Percentiles rank a stretch among this genome's conserved stretches.
Evolutionary conservation across 30 jellyfish, hydroid and myxozoan genomes (phyloP).

Genomic region (Sanderia malayensis): DNA sequence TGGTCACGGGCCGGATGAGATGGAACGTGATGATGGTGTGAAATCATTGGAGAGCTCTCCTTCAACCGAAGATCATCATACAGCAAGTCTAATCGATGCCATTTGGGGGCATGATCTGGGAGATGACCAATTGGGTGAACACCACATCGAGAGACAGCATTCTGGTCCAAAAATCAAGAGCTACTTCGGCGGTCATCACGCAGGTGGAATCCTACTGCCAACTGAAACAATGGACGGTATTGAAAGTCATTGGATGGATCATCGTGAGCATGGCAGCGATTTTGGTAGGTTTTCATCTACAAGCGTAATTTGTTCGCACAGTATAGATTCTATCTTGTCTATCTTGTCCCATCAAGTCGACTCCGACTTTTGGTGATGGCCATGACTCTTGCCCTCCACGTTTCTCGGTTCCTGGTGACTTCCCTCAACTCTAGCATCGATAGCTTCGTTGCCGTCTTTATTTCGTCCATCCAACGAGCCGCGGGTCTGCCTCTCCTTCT

Average conservation of each 20-base stretch:
- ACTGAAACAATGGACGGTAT: conserved; percentile 96
- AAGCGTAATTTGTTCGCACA: too few relatives aligned
- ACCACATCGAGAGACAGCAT: conserved; percentile 63
- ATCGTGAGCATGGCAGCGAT: conserved; percentile 39
- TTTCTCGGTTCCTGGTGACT: too few relatives aligned
- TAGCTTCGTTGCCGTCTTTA: too few relatives aligned
- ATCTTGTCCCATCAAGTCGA: too few relatives aligned
- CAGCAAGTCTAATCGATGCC: conserved; percentile 68
- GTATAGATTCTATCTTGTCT: too few relatives aligned
- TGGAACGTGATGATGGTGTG: conserved; percentile 59
- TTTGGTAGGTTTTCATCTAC: conserved; percentile 29
- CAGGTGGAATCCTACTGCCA: conserved; percentile 75
- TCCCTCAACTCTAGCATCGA: too few relatives aligned
- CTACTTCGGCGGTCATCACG: conserved; percentile 74
- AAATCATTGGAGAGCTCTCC: conserved; percentile 64
- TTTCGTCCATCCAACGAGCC: too few relatives aligned
- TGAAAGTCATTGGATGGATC: conserved; percentile 85
- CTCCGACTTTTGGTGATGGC: too few relatives aligned
- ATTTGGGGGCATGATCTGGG: conserved; percentile 84
- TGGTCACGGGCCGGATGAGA: conserved; percentile 72
- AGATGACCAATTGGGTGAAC: conserved; percentile 70
- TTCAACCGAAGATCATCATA: conserved; percentile 68
- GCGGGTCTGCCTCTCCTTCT: too few relatives aligned
- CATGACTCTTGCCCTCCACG: too few relatives aligned
- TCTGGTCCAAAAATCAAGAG: conserved; percentile 45